Percentiles rank a stretch among this genome's conserved stretches.
Conservation (phyloP, 2,113 vertebrate genomes). For the Serilophus lunatus region DNA sequence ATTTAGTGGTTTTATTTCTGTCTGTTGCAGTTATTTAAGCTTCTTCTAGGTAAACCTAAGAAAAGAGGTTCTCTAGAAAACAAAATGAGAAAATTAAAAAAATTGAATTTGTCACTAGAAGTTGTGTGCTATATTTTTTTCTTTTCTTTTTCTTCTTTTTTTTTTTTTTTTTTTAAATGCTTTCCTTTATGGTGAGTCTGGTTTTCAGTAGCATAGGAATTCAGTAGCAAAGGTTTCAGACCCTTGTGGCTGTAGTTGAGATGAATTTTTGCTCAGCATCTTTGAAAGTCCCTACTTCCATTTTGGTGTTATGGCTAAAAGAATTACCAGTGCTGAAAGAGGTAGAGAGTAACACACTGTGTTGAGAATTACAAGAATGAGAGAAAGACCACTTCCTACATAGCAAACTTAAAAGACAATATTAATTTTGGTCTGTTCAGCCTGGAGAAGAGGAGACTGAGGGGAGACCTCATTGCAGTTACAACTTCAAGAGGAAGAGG, state of each 20-base stretch:
- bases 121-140: accelerated
- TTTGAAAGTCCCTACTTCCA: neutral
- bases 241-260: neutral
- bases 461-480: neutral
- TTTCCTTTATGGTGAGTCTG: neutral
- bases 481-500: neutral
- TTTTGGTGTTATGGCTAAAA: neutral
- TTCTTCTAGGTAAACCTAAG: neutral
- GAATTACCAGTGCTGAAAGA: neutral
- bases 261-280: neutral
- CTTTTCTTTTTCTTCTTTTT: neutral
- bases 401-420: neutral
- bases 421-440: neutral
- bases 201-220: neutral
- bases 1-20: neutral
- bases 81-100: neutral
- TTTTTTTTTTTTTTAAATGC: neutral
- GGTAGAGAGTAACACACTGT: neutral
- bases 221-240: neutral
- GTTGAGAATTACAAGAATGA: neutral
- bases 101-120: neutral
- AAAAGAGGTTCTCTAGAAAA: neutral
- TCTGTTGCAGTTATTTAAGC: neutral
- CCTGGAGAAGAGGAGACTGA: neutral
- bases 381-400: neutral